Percentiles rank a stretch among this genome's conserved stretches.
These are phyloP conservation scores for Phaonia tiefii DNA, from an alignment of 2,888 invertebrate species.

Conservation along the genomic window DNA sequence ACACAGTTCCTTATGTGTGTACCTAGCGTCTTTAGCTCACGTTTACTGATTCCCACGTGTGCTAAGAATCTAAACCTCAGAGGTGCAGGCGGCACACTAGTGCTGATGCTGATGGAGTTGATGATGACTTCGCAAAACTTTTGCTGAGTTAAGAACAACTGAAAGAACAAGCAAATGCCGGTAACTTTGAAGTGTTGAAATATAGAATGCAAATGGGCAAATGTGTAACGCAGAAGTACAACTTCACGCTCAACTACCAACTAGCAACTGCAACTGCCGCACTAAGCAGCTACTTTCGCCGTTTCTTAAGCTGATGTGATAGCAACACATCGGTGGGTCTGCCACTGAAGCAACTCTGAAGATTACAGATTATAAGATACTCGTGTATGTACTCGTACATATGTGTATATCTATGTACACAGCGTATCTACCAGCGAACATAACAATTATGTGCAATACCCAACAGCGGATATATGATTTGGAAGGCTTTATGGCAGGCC, in stretches of 20 bases:
- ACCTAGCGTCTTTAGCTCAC: background rate
- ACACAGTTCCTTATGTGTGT: background rate
- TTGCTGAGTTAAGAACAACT: background rate
- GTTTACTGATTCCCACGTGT: background rate
- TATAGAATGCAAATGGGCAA: constrained; percentile 29
- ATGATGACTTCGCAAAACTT: constrained; percentile 46
- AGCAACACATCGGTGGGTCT: background rate
- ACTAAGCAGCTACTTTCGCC: background rate
- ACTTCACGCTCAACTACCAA: background rate
- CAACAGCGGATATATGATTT: background rate
- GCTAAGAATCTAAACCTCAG: background rate
- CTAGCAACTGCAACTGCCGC: constrained; percentile 17
- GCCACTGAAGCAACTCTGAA: background rate
- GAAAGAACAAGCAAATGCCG: background rate
- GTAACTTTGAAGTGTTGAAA: constrained; percentile 34
- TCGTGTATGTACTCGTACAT: background rate
- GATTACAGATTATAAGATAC: constrained; percentile 17
- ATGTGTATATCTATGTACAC: constrained; percentile 11
- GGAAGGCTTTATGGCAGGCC: no score
- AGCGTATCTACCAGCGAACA: no score
- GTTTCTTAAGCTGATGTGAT: background rate
- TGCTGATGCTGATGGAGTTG: background rate
- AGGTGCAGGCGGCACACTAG: background rate
- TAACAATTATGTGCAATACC: constrained; percentile 26
- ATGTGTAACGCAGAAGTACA: constrained; percentile 4